Evolutionary conservation across 1,140 invertebrate species (phyloP).

Genomic region (Philopotamus ludificatus): DNA sequence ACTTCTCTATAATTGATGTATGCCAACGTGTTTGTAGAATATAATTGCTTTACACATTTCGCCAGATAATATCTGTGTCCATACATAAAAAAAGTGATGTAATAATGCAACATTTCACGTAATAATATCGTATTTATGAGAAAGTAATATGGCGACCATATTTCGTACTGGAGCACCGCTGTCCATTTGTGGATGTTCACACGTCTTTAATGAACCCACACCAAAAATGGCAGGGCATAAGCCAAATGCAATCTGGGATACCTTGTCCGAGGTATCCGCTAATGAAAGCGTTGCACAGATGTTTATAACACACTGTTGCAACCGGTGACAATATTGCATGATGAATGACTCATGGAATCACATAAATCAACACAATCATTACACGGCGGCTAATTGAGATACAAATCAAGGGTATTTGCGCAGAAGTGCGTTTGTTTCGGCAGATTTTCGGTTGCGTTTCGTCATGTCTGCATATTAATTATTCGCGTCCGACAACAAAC

Average conservation of each 20-base stretch:
- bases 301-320: slow-evolving; percentile 7
- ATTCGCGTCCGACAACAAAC: not conserved
- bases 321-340: not conserved
- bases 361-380: not conserved
- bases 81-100: too few species aligned
- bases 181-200: slow-evolving; percentile 33
- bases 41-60: too few species aligned
- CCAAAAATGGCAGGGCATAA: slow-evolving; percentile 26
- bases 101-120: too few species aligned
- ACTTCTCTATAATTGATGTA: too few species aligned
- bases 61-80: too few species aligned
- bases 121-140: slow-evolving; percentile 27
- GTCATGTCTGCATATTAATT: slow-evolving; percentile 19
- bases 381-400: not conserved
- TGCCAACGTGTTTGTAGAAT: too few species aligned
- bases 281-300: slow-evolving; percentile 21
- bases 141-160: slow-evolving; percentile 24
- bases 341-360: not conserved
- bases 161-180: not conserved
- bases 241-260: slow-evolving; percentile 12
- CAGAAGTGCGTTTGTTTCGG: too few species aligned
- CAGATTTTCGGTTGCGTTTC: too few species aligned
- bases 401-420: not conserved
- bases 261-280: slow-evolving; percentile 5
- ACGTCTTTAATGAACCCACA: slow-evolving; percentile 30